A percentile compares a stretch with the other conserved stretches of the same genome.
Evolutionary conservation across 1,140 invertebrate species (phyloP).

Genomic region (Formica selysi): DNA sequence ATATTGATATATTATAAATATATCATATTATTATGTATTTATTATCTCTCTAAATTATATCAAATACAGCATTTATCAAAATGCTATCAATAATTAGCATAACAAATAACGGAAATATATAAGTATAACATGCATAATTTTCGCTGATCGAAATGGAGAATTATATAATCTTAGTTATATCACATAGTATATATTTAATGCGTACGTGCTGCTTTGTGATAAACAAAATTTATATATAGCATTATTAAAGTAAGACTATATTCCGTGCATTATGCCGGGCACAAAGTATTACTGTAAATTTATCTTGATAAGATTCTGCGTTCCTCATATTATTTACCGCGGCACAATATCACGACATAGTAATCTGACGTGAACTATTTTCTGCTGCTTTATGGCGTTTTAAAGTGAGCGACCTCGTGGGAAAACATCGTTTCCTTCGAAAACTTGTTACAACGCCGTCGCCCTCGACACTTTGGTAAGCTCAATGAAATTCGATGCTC

Average conservation of each 20-base stretch:
- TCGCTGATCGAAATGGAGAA: neutral
- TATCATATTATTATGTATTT: neutral
- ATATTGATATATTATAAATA: neutral
- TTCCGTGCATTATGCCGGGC: neutral
- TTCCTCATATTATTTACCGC: conserved; percentile 42
- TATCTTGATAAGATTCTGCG: conserved; percentile 56
- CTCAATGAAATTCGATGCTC: conserved; percentile 74
- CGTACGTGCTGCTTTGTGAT: neutral
- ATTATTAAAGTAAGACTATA: neutral
- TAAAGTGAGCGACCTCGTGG: conserved; percentile 69
- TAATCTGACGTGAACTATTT: conserved; percentile 38
- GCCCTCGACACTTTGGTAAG: conserved; percentile 62
- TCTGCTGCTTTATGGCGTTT: conserved; percentile 74
- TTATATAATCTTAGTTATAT: neutral
- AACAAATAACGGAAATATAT: neutral
- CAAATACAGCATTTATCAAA: neutral
- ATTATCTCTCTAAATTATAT: neutral
- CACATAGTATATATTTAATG: neutral
- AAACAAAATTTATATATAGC: conserved; percentile 21
- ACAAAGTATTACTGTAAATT: conserved; percentile 36
- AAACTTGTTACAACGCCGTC: conserved; percentile 74
- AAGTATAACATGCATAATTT: neutral
- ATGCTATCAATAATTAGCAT: neutral
- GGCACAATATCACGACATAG: conserved; percentile 30
- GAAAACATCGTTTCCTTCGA: conserved; percentile 69